Evolutionary conservation across 2,113 vertebrate genomes (phyloP).

Genomic region (Symphodus melops): DNA sequence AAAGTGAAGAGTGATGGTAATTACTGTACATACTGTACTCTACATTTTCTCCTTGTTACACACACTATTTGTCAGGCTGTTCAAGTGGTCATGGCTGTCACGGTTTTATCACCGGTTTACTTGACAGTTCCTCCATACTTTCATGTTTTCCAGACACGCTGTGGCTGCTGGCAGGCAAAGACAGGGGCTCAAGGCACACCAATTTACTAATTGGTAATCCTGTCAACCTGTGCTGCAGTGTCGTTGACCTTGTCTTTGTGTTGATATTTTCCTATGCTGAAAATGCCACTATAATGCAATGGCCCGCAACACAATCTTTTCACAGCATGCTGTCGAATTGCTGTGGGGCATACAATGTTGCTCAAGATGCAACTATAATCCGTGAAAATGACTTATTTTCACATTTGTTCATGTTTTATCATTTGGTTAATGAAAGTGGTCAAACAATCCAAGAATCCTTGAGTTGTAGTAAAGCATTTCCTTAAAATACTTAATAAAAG

Average conservation of each 20-base stretch:
- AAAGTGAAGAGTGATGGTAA: constrained; percentile 11
- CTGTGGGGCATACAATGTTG: constrained; percentile 2
- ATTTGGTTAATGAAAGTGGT: too few species aligned
- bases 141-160: constrained; percentile 21
- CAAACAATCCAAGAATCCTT: too few species aligned
- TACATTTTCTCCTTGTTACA: constrained; percentile 4
- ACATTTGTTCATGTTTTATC: too few species aligned
- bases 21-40: too few species aligned
- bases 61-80: constrained; percentile 7
- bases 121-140: constrained; percentile 34
- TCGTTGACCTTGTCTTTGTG: constrained; percentile 56
- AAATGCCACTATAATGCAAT: constrained; percentile 4
- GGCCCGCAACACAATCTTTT: constrained; percentile 20
- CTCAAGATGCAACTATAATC: constrained; percentile 1
- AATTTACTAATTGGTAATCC: constrained; percentile 49
- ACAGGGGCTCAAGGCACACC: constrained; percentile 24
- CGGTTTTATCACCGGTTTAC: constrained; percentile 17
- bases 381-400: neutral
- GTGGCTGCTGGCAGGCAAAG: constrained; percentile 11
- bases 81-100: constrained; percentile 19
- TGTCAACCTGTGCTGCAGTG: constrained; percentile 45
- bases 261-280: constrained; percentile 29
- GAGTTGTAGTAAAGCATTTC: too few species aligned
- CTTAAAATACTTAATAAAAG: too few species aligned
- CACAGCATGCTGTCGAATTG: constrained; percentile 7